Evolutionary conservation across 2,888 invertebrate genomes (phyloP).

Genomic region (Diarsia mendica): DNA sequence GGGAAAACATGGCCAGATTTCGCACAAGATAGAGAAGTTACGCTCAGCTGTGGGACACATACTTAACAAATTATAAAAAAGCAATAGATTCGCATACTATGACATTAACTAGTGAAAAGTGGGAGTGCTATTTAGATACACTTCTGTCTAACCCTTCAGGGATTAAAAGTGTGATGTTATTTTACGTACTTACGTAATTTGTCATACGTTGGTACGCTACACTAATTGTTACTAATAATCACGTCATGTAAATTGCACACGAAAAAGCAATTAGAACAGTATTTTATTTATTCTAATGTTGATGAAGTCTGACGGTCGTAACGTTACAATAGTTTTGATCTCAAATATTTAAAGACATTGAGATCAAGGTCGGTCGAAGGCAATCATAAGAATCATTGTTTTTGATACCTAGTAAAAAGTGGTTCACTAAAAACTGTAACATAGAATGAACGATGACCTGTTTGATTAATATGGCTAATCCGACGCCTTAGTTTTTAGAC

Average conservation of each 20-base stretch:
- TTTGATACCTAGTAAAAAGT: conserved; percentile 21
- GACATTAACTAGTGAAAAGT: no score
- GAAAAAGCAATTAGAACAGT: conserved; percentile 11
- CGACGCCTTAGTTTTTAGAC: background rate
- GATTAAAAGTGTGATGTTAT: background rate
- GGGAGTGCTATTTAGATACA: background rate
- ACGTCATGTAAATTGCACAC: background rate
- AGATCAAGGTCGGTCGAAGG: conserved; percentile 63
- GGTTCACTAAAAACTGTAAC: background rate
- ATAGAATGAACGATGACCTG: background rate
- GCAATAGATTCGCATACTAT: no score
- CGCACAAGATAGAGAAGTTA: no score
- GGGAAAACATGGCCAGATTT: no score
- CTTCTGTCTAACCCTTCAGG: background rate
- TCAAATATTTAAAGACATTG: conserved; percentile 57
- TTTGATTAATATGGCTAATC: conserved; percentile 1
- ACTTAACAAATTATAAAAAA: no score
- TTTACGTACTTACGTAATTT: background rate
- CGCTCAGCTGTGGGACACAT: no score
- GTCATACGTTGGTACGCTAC: background rate
- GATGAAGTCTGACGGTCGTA: conserved; percentile 48
- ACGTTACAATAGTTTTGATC: conserved; percentile 55
- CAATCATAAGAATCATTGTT: conserved; percentile 54
- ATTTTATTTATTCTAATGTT: conserved; percentile 26
- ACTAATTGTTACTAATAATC: background rate